Evolutionary conservation across 2,113 vertebrate genomes (phyloP), one percentile per base, ranked within the genome.

Genomic region (Lasiurus cinereus): DNA sequence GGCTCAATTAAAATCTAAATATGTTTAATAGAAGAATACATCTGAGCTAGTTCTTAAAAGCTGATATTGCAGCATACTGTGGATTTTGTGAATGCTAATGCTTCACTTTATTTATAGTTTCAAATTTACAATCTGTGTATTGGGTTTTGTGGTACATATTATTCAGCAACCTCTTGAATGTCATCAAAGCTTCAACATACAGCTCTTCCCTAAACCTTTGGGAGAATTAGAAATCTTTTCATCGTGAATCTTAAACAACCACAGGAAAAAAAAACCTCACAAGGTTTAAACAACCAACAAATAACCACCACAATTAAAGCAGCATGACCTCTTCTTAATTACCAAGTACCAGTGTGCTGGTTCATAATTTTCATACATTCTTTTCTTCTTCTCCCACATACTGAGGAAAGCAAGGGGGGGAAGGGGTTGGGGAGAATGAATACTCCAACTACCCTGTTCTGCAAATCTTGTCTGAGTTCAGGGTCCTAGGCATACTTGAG

Each of bases 161-260:
- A 50, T 59, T 84, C 39, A 33, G 48, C n/a, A 62, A 70, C 43
- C 6, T 83, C 52, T 69, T 36, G 21, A 36, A 10, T 93, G 62
- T 22, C 21, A 70, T 8, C 31, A 33, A 87, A 94, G 59, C 48
- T 80, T 82, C 56, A 89, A 78, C 62, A 77, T 64, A 48, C 3
- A 64, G 48, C 22, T 56, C n/a, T 21, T 64, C 18, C 83, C 31
- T 54, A 74, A 69, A 69, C 19, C n/a, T 93, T 18, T 82, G 39
- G 72, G 22, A 80, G 27, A 83, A 84, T 87, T 79, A 67, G 76
- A 80, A 90, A 33, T 66, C 27, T 59, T 95, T 94, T 84, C 21
- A 74, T 90, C 52, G 72, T 27, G 22, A 90, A 21, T 74, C 50
- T 70, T 67, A 48, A 64, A 50, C 56, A 80, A 22, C 69, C 43